Base-by-base conservation (phyloP, 2,888 invertebrate genomes). In the Siphlonurus alternatus region DNA sequence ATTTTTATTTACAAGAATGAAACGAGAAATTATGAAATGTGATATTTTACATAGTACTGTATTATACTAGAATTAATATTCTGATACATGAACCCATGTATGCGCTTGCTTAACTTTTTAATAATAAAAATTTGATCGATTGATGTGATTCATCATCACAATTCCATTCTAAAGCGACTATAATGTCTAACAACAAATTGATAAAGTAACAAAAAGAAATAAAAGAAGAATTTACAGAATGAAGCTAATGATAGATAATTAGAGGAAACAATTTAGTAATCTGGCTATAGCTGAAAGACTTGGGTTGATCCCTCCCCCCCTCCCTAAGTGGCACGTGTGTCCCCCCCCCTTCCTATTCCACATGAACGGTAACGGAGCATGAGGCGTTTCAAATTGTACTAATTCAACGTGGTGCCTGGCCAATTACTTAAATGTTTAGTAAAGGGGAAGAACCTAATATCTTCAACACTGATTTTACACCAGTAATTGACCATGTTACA, bases 331-430 rank as follows among this genome's bases (percentile, higher is more conserved):
- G n/a, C 53, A 10, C 10, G n/a, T n/a, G n/a, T n/a, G 53, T 56
- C 19, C 23, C 25, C 59, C 19, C 18, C 59, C 20, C 63, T 23
- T 53, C 51, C n/a, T 62, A 23, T 25, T 7, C 59, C 38, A 38
- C 38, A 15, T 15, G 7, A 38, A 38, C 38, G 22, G 20, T 20
- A 59, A 20, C 20, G 1, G 20, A 59, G 20, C 20, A 59, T 22
- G 23, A 22, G 67, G 63, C 67, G 68, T 66, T 68, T 67, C 67
- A 67, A 67, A 66, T 65, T 67, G 67, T 64, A 65, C 67, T 68
- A 67, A 67, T 68, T 68, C 68, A 62, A 66, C 63, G 65, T 61
- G 66, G 67, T 64, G 54, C 66, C 64, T 53, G 62, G 66, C 63
- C 65, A 67, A 67, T 66, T 66, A 66, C 66, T 60, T 54, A 61